These are phyloP conservation scores for Bombus ignitus DNA, from an alignment of 1,140 invertebrate species.

Conservation along the genomic window DNA sequence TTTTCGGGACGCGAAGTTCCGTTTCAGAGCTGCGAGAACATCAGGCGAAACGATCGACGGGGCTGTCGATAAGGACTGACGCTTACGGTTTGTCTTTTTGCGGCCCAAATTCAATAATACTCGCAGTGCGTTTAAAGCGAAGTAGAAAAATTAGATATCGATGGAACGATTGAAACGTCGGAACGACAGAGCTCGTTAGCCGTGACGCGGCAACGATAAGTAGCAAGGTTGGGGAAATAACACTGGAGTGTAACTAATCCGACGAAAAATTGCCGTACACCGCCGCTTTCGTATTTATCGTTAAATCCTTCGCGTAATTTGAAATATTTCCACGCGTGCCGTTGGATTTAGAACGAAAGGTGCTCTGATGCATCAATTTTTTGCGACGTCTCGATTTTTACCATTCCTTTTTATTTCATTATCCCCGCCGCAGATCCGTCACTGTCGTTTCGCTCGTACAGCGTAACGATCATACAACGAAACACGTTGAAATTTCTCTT, in stretches of 20 bases:
- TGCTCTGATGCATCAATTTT: conserved; percentile 33
- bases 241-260: not conserved
- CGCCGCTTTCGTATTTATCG: not conserved
- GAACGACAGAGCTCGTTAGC: not conserved
- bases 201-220: not conserved
- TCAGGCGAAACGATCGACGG: not conserved
- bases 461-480: conserved; percentile 41
- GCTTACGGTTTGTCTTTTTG: not conserved
- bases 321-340: not conserved
- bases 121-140: not conserved
- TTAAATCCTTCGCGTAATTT: not conserved
- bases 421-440: conserved; percentile 51
- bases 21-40: not conserved
- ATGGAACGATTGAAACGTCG: not conserved
- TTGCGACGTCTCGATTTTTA: conserved; percentile 31
- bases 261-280: not conserved
- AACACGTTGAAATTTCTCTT: conserved; percentile 37
- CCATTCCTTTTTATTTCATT: conserved; percentile 60
- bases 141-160: not conserved
- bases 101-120: not conserved
- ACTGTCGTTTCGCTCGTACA: conserved; percentile 46
- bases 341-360: not conserved
- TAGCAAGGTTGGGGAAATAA: not conserved
- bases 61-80: not conserved
- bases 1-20: no score